A percentile compares a stretch with the other conserved stretches of the same genome.
phyloP scores from a whole-genome alignment of 2,113 vertebrate genomes.

The Pseudorectes ferrugineus region DNA sequence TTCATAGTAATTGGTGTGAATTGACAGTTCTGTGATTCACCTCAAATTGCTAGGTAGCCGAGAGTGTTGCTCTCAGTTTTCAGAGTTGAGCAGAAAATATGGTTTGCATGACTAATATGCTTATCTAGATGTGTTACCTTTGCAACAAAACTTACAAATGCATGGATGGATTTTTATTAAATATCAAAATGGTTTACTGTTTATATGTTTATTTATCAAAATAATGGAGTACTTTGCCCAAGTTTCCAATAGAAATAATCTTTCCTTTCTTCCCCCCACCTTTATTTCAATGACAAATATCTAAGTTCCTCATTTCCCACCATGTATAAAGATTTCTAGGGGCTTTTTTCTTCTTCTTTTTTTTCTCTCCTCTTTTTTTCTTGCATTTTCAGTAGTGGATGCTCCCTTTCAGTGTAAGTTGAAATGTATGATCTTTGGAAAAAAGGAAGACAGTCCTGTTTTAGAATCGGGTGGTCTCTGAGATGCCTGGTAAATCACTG shows the following conservation, averaged over 20 bases:
- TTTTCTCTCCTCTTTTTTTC: not conserved
- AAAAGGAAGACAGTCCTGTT: not conserved
- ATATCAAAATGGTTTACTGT: not conserved
- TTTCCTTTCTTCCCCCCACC: not conserved
- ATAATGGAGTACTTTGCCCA: not conserved
- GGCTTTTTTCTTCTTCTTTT: fast-evolving
- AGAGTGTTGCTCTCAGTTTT: not conserved
- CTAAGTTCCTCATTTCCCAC: not conserved
- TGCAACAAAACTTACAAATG: not conserved
- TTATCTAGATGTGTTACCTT: not conserved
- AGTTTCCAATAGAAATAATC: not conserved
- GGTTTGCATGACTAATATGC: not conserved
- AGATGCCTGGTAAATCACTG: not conserved
- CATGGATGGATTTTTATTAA: not conserved
- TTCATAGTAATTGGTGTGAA: not conserved
- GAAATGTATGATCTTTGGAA: not conserved
- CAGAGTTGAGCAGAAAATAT: not conserved
- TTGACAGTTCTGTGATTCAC: not conserved
- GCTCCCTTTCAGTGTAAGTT: not conserved
- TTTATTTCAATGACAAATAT: not conserved
- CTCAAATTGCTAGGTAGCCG: not conserved
- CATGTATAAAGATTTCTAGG: not conserved
- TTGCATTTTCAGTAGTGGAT: not conserved
- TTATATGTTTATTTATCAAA: not conserved
- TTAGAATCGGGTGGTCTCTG: not conserved